phyloP scores from a whole-genome alignment of 2,888 invertebrate species.

The Melieria crassipennis region DNA sequence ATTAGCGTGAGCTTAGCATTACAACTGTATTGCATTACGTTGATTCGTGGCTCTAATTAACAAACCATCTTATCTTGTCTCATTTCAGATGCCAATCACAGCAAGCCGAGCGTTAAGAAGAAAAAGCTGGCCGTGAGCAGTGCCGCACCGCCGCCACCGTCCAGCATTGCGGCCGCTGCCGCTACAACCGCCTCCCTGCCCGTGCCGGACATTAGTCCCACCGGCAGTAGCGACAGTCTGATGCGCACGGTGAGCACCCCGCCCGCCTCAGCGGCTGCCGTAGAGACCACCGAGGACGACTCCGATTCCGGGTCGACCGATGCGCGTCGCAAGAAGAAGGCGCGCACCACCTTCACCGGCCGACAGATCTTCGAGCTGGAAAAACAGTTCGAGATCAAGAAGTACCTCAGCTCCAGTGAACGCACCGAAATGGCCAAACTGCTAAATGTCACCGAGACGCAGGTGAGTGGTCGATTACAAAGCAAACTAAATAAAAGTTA shows the following conservation, averaged over 20 bases:
- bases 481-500: conserved; percentile 1
- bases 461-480: conserved; percentile 72
- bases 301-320: conserved; percentile 69
- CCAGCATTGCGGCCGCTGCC: neutral
- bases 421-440: conserved; percentile 94
- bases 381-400: conserved; percentile 95
- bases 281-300: conserved; percentile 66
- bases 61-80: conserved; percentile 7
- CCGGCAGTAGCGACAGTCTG: conserved; percentile 55
- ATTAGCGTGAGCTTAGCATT: too few species aligned
- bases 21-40: neutral
- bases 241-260: conserved; percentile 48
- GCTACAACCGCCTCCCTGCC: conserved; percentile 40
- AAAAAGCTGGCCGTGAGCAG: conserved; percentile 51
- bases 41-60: neutral
- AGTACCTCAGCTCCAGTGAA: conserved; percentile 94
- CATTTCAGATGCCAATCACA: conserved; percentile 44
- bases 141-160: conserved; percentile 25
- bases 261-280: conserved; percentile 42
- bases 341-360: conserved; percentile 94
- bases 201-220: conserved; percentile 56
- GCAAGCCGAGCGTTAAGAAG: conserved; percentile 58
- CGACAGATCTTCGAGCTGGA: conserved; percentile 96
- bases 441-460: conserved; percentile 94
- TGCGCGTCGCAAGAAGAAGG: conserved; percentile 79